Base-by-base conservation (phyloP, 2,888 invertebrate genomes). In the Trichogramma dendrolimi region DNA sequence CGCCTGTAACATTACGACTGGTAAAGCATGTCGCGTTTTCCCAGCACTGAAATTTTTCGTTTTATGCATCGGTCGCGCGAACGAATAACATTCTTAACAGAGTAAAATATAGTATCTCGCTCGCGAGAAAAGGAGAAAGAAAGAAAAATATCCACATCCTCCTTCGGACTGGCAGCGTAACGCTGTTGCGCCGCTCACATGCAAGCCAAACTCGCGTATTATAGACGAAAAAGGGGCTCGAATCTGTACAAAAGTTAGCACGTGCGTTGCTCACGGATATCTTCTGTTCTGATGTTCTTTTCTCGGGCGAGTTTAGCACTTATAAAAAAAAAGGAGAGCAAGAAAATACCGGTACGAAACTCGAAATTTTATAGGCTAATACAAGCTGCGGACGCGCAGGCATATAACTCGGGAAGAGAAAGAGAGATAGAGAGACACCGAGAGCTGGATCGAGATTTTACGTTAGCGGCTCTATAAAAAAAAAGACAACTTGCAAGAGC, bases 351-450 rank as follows among this genome's bases (percentile, higher is more conserved):
- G 61, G 68, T 70, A 71, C 71, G 71, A 73, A 73, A 72, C 72
- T 73, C 71, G 69, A 72, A 71, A 72, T 72, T 75, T 75, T 73
- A 75, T 73, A 70, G 72, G 71, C 72, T 71, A 72, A 73, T 74
- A 72, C 68, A 58, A 66, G 58, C 63, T 60, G 64, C 56, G 66
- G 65, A 27, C 38, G 55, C 27, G 3, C 27, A 27, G 27, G 27
- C 27, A 27, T 27, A 27, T 27, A 27, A 1, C 2, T 27, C 27
- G 27, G 27, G 27, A 27, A 27, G 27, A 27, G 27, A 27, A 27
- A 27, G 27, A 27, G 27, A 27, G 27, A 27, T 27, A 27, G 27
- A 27, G 27, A 27, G 27, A 27, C 27, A 27, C 27, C 27, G 27
- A 27, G 27, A 27, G 27, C 27, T 68, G 69, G 71, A 72, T 71